Base-by-base conservation (phyloP, 1,140 invertebrate genomes). In the Leptinotarsa texana region DNA sequence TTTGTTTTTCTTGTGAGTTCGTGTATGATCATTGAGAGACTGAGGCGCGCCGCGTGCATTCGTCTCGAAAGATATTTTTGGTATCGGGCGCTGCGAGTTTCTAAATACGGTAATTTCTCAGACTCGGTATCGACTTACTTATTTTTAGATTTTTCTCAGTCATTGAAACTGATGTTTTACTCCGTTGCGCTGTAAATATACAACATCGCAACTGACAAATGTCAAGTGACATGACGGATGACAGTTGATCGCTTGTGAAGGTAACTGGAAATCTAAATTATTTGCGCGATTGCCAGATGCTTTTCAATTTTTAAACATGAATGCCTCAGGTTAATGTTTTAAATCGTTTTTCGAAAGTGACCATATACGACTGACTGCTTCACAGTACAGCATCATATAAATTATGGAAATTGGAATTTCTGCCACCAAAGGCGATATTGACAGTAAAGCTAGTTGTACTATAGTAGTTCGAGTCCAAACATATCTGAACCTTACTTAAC, bases 61-160 rank as follows among this genome's bases (percentile, higher is more conserved):
- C 73, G 72, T 80, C 17, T 72, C 73, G 24, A 21, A 82, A 78
- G 80, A 82, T 84, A 84, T 82, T 82, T 83, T 83, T 85, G 81
- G 80, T 77, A 66, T 57, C 69, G 76, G 68, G 63, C 69, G 69
- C 68, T 65, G 75, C 65, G 69, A 77, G 72, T 78, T 81, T 82
- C 82, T 80, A 84, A 80, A 81, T 83, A 81, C 78, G 79, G 81
- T 78, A 79, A 82, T 80, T 82, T 82, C 76, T 73, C 62, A 66
- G 74, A 79, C 77, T 81, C 71, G 79, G 73, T 78, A 81, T 82
- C 80, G 77, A 74, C 74, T 74, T 76, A 75, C 73, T 80, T 84
- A 83, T 84, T 82, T 82, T 80, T 83, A 84, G 81, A 80, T 69
- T 74, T 73, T 81, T 70, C 81, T 82, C 33, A 69, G 24, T 47